Evolutionary conservation across 2,113 vertebrate species (phyloP), one percentile per base, ranked within the genome.

Genomic region (Prunella fulvescens): DNA sequence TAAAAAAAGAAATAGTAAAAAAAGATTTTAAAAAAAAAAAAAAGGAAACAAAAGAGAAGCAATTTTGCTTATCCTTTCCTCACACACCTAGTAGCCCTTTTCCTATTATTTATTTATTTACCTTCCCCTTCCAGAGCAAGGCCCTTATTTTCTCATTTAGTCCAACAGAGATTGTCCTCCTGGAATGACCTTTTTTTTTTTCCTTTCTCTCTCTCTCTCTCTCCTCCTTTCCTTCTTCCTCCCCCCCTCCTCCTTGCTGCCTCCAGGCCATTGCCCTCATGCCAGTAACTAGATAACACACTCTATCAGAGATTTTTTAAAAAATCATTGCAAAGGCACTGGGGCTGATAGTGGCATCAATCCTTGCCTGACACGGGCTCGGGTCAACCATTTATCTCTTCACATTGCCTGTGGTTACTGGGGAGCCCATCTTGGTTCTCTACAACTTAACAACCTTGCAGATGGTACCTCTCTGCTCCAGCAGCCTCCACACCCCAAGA

Each of bases 271-370:
- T 98, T 99, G 98, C 99, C 99, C 99, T 99, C 98, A 15, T 99
- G 99, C 99, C 98, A 99, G 99, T 99, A 99, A 99, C 98, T 99
- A 99, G 99, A 99, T 99, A 99, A 99, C 99, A 99, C 98, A 99
- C 99, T 99, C 99, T 99, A 99, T 99, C 99, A 99, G 99, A 99
- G 99, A 99, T 99, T 99, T 99, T 97, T 97, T 97, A 98, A 98
- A 99, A 99, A 99, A 99, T 99, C 99, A 99, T 99, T 99, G 99
- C 98, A 98, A 98, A 99, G 98, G 99, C 99, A 98, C 98, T 98
- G 98, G 98, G 98, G 98, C 99, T 99, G 99, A 99, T 99, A 99
- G 99, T 99, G 98, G 99, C 99, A 99, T 99, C 99, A 99, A 99
- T 99, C 99, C 98, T 99, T 98, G 98, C 98, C 99, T 99, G 99